Percentiles rank a stretch among this genome's conserved stretches.
These are phyloP conservation scores for Strigops habroptila DNA, from an alignment of 2,113 vertebrate species.

Conservation along the genomic window DNA sequence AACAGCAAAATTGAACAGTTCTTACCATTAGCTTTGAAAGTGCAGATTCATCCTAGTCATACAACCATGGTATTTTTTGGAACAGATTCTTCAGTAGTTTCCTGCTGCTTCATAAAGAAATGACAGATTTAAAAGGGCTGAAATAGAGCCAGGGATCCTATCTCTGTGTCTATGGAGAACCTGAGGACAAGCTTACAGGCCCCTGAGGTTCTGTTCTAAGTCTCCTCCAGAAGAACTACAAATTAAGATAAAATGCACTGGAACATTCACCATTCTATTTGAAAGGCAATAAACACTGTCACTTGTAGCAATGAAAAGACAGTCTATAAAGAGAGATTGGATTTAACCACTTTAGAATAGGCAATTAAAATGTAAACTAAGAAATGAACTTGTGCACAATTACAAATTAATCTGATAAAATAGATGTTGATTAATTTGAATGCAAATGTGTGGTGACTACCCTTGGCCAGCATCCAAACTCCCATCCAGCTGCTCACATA, in stretches of 20 bases:
- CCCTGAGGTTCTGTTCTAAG: background rate
- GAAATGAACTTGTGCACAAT: background rate
- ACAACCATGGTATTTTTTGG: background rate
- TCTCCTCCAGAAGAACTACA: background rate
- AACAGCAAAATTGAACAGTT: background rate
- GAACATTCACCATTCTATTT: background rate
- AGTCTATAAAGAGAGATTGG: background rate
- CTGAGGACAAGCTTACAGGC: background rate
- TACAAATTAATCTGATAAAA: background rate
- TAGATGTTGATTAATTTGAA: background rate
- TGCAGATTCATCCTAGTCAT: background rate
- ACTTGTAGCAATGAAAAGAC: background rate
- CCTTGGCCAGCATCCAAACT: background rate
- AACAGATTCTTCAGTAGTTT: background rate
- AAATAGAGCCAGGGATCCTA: background rate
- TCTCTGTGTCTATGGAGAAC: background rate
- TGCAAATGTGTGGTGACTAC: background rate
- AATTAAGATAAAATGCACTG: background rate
- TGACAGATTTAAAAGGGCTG: background rate
- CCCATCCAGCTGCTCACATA: background rate
- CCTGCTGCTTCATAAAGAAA: background rate
- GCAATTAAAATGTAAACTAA: background rate
- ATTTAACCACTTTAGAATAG: background rate
- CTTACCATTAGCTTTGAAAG: background rate
- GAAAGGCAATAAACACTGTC: background rate